Conservation (phyloP, 2,797 vertebrate genomes). For the Hippocampus kuda region DNA sequence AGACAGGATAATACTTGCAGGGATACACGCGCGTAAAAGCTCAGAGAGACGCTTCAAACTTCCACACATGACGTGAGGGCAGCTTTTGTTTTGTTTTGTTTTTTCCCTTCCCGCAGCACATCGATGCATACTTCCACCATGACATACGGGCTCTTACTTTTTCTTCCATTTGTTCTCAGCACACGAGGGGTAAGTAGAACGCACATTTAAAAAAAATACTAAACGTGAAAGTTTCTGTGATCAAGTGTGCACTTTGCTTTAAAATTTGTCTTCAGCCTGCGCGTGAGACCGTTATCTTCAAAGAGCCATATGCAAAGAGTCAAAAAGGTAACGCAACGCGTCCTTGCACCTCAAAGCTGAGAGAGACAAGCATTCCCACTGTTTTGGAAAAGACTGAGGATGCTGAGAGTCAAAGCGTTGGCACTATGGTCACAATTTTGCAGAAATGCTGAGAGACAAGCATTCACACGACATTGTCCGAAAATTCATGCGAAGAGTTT, state of each 20-base stretch:
- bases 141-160: conserved; percentile 23
- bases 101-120: not conserved
- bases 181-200: conserved; percentile 46
- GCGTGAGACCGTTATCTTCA: conserved; percentile 24
- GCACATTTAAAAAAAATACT: not conserved
- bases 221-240: not conserved
- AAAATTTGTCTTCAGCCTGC: not conserved
- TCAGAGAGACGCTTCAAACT: conserved; percentile 23
- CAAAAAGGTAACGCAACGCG: conserved; percentile 48
- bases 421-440: no score
- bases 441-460: not conserved
- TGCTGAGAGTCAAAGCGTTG: not conserved
- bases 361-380: not conserved
- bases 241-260: not conserved
- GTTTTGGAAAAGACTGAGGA: not conserved
- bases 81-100: not conserved
- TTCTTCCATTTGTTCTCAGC: conserved; percentile 40
- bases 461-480: not conserved
- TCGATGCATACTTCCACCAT: conserved; percentile 26
- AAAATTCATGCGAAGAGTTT: no score
- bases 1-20: conserved; percentile 54
- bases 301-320: conserved; percentile 21
- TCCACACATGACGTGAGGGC: conserved; percentile 50
- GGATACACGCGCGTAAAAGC: conserved; percentile 45
- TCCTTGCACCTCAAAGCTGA: not conserved